Base-by-base conservation (phyloP, 2,888 invertebrate genomes). In the Rhagium mordax region DNA sequence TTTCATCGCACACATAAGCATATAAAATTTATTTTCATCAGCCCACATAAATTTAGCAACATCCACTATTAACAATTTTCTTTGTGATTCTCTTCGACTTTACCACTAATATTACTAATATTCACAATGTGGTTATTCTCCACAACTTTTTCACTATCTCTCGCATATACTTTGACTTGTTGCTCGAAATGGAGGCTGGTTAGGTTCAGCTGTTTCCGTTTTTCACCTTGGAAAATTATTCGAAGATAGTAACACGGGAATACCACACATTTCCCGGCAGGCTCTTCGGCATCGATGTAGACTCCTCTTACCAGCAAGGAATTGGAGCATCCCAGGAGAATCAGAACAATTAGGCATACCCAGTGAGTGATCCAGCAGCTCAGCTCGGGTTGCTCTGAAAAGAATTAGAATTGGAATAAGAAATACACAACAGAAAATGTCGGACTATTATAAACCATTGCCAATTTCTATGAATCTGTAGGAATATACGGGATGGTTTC, bases 231-330 rank as follows among this genome's bases (percentile, higher is more conserved):
- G 88, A 95, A 94, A 87, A 94, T 94, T 13, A 95, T 88, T 78
- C 95, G 89, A 27, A 96, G 91, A 86, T 96, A 96, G 84, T 94
- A 94, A 84, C 95, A 95, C 3, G 96, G 95, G 86, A 96, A 94
- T 64, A 94, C 93, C 1, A 96, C 94, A 84, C 96, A 95, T 81
- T 95, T 93, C 15, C 95, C 95, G 0, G 93, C 94, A 0, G 93
- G 92, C 80, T 95, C 95, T 82, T 96, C 95, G 0, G 94, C 96
- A 86, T 96, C 96, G 67, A 96, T 95, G 87, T 94, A 95, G 1
- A 96, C 95, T 0, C 96, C 97, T 55, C 96, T 91, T 2, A 96
- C 96, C 75, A 96, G 90, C 66, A 96, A 91, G 0, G 96, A 95
- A 88, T 97, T 96, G 81, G 96, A 94, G 84, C 96, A 96, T 85